Evolutionary conservation across 2,888 invertebrate species (phyloP).

Genomic region (Plebejus melissa): DNA sequence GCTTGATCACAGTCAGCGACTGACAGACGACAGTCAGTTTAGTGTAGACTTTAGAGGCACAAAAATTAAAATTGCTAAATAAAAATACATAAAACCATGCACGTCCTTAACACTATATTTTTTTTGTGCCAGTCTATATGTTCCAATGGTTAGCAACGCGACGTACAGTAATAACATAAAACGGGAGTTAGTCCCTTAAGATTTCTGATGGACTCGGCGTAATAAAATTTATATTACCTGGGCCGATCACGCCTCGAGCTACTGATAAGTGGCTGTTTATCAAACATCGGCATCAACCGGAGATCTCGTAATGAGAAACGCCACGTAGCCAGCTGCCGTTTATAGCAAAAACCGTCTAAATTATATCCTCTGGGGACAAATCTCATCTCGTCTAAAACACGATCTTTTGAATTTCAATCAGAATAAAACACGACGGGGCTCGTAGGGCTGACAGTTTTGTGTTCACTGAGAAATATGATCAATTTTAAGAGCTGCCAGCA

Average conservation of each 20-base stretch:
- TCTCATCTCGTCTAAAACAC: conserved; percentile 58
- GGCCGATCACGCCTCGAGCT: conserved; percentile 50
- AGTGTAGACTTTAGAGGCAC: too few relatives aligned
- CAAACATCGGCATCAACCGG: conserved; percentile 61
- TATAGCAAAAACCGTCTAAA: conserved; percentile 61
- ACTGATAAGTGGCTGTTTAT: conserved; percentile 71
- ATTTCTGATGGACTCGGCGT: conserved; percentile 38
- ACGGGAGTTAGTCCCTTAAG: not conserved
- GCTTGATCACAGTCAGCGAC: too few relatives aligned
- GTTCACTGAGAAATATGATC: conserved; percentile 36
- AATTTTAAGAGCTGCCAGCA: not conserved
- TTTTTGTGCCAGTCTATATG: not conserved
- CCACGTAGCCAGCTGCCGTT: conserved; percentile 62
- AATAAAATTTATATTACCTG: conserved; percentile 47
- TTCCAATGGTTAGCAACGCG: not conserved
- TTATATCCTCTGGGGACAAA: conserved; percentile 62
- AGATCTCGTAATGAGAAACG: conserved; percentile 57
- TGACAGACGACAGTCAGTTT: too few relatives aligned
- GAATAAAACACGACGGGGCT: conserved; percentile 45
- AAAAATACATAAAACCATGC: too few relatives aligned
- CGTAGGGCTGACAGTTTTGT: not conserved
- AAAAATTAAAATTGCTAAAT: too few relatives aligned
- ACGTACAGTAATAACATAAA: not conserved
- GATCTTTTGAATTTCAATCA: conserved; percentile 61
- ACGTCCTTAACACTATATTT: not conserved